These are phyloP conservation scores for Eidolon dupreanum DNA, from an alignment of 2,797 vertebrate genomes.

Conservation along the genomic window DNA sequence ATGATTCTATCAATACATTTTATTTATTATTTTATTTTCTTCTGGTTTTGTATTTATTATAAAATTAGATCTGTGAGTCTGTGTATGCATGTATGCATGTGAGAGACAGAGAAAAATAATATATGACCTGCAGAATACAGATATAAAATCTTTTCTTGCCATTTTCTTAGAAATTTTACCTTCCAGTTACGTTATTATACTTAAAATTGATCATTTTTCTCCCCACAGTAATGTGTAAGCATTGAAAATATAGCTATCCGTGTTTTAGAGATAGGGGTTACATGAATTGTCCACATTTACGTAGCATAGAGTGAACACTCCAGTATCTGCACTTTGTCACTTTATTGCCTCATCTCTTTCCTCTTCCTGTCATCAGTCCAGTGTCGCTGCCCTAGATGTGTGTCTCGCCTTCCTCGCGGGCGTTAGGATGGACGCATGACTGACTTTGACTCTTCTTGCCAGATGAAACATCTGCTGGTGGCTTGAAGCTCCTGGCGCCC, in stretches of 20 bases:
- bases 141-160: background rate
- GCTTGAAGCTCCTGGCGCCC: conserved; percentile 63
- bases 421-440: conserved; percentile 47
- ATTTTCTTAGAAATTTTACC: background rate
- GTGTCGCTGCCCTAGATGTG: background rate
- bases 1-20: background rate
- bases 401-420: background rate
- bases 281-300: background rate
- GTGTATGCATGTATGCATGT: accelerated
- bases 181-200: background rate
- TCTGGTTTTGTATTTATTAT: background rate
- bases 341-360: background rate
- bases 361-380: background rate
- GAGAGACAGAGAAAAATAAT: background rate
- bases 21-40: background rate
- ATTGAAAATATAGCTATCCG: background rate
- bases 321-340: background rate
- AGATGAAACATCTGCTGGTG: conserved; percentile 74
- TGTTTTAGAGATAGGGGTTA: background rate
- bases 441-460: conserved; percentile 62
- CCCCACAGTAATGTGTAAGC: background rate
- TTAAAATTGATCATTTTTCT: background rate
- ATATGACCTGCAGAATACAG: background rate
- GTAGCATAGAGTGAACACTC: accelerated
- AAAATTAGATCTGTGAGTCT: background rate